Evolutionary conservation across 1,140 invertebrate species (phyloP), one percentile per base, ranked within the genome.

Genomic region (Whitmania pigra): DNA sequence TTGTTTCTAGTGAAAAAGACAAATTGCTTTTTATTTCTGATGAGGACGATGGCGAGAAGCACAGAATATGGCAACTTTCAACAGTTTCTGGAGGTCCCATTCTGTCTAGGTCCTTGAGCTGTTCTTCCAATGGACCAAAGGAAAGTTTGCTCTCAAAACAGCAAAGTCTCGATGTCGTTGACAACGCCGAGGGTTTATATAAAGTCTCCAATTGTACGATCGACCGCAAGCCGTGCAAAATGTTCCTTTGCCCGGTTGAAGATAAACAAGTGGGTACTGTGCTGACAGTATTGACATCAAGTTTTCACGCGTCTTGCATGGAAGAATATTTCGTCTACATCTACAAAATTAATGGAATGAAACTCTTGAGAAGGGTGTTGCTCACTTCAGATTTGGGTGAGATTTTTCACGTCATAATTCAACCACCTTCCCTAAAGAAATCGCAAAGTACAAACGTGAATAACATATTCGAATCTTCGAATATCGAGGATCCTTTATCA

Each of bases 61-160:
- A 25, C 15, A 63, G 29, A 63, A 63, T 63, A 22, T 63, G 57
- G 57, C 57, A 63, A n/a, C 57, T 63, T 31, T 22, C 22, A 63
- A 13, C 20, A 63, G 29, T 63, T 31, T 25, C 57, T 18, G 57
- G 0, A n/a, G 4, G 29, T 7, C 29, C 11, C 57, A 63, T 13
- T 13, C 22, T 31, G 9, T 25, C 29, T 22, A 63, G 22, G 20
- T 63, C 57, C 13, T 25, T 63, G 11, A 25, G 57, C 22, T 63
- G 57, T 25, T 13, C 57, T 25, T 63, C 6, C 29, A 22, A 17
- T 25, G 29, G 29, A 17, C 18, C 22, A 31, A 31, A 63, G 29
- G 57, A 25, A 25, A 25, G 20, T 22, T 11, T 63, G 9, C 57
- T 63, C 6, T 22, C 22, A 18, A 63, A 63, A 63, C 29, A 63